Percentiles rank a stretch among this genome's conserved stretches.
Conservation (phyloP, 2,113 vertebrate species). For the Thinocorus orbignyianus region DNA sequence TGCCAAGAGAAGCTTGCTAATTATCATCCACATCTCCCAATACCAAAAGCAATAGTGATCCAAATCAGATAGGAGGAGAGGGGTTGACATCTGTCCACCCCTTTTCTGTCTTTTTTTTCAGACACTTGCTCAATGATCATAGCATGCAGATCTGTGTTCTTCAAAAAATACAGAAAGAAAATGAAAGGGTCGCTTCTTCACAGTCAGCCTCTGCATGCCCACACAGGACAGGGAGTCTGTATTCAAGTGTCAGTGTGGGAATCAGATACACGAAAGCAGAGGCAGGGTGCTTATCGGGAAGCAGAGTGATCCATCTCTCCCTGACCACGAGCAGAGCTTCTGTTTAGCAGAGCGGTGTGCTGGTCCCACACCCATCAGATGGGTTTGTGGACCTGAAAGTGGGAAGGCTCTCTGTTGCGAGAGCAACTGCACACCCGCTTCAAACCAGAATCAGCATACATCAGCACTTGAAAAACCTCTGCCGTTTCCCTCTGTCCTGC, state of each 20-base stretch:
- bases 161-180: not conserved
- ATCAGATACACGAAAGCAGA: not conserved
- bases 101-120: not conserved
- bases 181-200: not conserved
- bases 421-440: rapidly evolving
- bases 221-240: not conserved
- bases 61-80: not conserved
- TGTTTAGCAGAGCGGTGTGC: not conserved
- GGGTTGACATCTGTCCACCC: not conserved
- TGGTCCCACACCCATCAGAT: not conserved
- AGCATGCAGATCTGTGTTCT: not conserved
- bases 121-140: not conserved
- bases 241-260: not conserved
- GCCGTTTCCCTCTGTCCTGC: not conserved
- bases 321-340: not conserved
- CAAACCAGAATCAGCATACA: not conserved
- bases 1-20: not conserved
- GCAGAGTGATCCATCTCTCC: not conserved
- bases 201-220: not conserved
- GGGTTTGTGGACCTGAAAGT: not conserved
- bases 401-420: rapidly evolving
- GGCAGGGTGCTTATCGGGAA: rapidly evolving
- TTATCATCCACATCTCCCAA: not conserved
- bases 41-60: not conserved
- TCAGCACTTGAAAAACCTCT: not conserved